A percentile compares a stretch with the other conserved stretches of the same genome.
These are phyloP conservation scores for Drosophila picticornis DNA, from an alignment of 2,888 invertebrate species.

Conservation along the genomic window DNA sequence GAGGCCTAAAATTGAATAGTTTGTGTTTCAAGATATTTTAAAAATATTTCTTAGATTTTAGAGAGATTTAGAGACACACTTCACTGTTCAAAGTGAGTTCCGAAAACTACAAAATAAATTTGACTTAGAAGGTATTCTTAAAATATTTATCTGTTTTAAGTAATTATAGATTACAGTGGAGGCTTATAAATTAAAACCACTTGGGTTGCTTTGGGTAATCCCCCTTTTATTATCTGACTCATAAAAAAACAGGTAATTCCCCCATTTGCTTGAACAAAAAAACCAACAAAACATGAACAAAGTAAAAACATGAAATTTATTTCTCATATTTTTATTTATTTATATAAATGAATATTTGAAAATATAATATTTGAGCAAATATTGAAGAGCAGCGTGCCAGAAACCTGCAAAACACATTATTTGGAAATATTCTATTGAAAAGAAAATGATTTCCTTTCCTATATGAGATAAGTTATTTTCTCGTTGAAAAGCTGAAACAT, in stretches of 20 bases:
- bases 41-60: not conserved
- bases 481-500: constrained; percentile 27
- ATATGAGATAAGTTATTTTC: constrained; percentile 19
- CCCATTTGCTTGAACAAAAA: not conserved
- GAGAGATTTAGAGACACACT: not conserved
- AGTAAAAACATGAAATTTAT: not conserved
- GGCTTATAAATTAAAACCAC: not conserved
- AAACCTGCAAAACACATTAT: not conserved
- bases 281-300: not conserved
- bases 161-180: not conserved
- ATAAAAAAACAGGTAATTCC: not conserved
- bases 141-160: not conserved
- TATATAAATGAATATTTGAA: not conserved
- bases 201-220: not conserved
- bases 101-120: not conserved
- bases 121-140: not conserved
- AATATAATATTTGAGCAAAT: not conserved
- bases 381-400: not conserved
- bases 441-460: not conserved
- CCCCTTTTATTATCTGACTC: not conserved
- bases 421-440: not conserved
- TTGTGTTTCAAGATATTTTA: not conserved
- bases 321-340: not conserved
- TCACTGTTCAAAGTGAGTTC: not conserved
- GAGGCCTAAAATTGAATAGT: not conserved